A percentile compares a stretch with the other conserved stretches of the same genome.
phyloP scores from a whole-genome alignment of 2,888 invertebrate genomes.

The Hirtodrosophila duncani region DNA sequence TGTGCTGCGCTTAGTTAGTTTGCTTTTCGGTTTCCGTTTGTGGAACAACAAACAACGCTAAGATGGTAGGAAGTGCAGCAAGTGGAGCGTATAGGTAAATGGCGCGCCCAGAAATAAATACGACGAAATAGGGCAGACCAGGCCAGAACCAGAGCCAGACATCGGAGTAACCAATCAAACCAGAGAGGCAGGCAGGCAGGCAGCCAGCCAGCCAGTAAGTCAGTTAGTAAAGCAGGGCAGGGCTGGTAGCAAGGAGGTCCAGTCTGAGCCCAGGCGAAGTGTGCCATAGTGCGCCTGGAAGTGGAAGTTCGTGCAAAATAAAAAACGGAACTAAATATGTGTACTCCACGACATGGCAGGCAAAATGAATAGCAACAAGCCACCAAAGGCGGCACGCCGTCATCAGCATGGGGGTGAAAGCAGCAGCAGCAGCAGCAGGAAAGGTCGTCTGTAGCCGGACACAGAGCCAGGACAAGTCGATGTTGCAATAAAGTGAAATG shows the following conservation, averaged over 20 bases:
- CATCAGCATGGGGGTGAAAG: background rate
- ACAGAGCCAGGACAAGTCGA: background rate
- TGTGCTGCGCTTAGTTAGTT: no score
- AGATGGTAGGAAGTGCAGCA: conserved; percentile 41
- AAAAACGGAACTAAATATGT: conserved; percentile 30
- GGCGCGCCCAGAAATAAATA: conserved; percentile 58
- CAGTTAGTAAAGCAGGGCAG: conserved; percentile 32
- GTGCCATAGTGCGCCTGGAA: conserved; percentile 22
- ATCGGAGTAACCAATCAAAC: no score
- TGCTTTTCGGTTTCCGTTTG: no score
- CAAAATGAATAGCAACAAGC: conserved; percentile 57
- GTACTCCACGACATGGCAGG: conserved; percentile 11
- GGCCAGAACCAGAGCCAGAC: conserved; percentile 19
- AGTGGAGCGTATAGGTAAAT: conserved; percentile 61
- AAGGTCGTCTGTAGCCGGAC: background rate
- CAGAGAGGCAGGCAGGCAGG: background rate
- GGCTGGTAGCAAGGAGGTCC: background rate
- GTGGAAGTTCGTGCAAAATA: conserved; percentile 31
- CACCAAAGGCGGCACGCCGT: background rate
- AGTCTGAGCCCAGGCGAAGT: conserved; percentile 1
- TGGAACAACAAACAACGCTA: conserved; percentile 7
- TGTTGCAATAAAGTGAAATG: conserved; percentile 54
- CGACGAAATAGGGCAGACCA: conserved; percentile 27
- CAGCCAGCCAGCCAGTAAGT: conserved; percentile 24
- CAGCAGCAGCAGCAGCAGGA: conserved; percentile 3